These are phyloP conservation scores for Cylas formicarius DNA, from an alignment of 1,140 invertebrate species.

Conservation along the genomic window DNA sequence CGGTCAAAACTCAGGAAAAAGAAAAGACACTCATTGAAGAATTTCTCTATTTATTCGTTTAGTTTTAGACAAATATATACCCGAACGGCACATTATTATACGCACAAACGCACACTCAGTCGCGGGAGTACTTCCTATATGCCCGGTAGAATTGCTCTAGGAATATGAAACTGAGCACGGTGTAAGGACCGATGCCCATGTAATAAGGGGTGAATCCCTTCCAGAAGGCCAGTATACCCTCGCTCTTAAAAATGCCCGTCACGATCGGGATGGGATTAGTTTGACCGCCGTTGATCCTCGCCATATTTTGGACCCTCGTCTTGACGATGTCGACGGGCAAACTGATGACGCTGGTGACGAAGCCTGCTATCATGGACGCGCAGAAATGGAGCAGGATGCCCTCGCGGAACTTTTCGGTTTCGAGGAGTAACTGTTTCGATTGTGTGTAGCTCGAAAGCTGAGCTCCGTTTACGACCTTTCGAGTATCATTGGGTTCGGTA, in stretches of 20 bases:
- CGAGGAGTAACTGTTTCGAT: slow-evolving; percentile 42
- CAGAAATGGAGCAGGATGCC: slow-evolving; percentile 86
- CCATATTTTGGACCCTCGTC: slow-evolving; percentile 98
- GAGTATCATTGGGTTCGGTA: no score
- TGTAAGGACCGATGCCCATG: slow-evolving; percentile 90
- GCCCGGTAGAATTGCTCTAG: slow-evolving; percentile 86
- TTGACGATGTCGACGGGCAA: slow-evolving; percentile 99
- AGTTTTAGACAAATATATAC: no score
- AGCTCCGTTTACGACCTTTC: slow-evolving; percentile 96
- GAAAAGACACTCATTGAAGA: no score
- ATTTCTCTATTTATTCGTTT: no score
- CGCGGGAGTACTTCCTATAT: slow-evolving; percentile 40
- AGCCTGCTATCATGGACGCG: slow-evolving; percentile 91
- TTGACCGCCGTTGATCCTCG: slow-evolving; percentile 86
- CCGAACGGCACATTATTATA: no score
- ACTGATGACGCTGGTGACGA: slow-evolving; percentile 91
- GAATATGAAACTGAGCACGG: slow-evolving; percentile 96
- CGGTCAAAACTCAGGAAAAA: no score
- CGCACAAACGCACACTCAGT: no score
- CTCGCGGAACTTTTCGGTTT: slow-evolving; percentile 66
- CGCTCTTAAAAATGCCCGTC: slow-evolving; percentile 70
- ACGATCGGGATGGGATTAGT: slow-evolving; percentile 82
- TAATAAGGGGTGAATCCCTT: slow-evolving; percentile 99
- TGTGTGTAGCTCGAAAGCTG: slow-evolving; percentile 96
- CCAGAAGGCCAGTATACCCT: slow-evolving; percentile 94